phyloP scores from a whole-genome alignment of 2,888 invertebrate species.

The Andrena marginata region DNA sequence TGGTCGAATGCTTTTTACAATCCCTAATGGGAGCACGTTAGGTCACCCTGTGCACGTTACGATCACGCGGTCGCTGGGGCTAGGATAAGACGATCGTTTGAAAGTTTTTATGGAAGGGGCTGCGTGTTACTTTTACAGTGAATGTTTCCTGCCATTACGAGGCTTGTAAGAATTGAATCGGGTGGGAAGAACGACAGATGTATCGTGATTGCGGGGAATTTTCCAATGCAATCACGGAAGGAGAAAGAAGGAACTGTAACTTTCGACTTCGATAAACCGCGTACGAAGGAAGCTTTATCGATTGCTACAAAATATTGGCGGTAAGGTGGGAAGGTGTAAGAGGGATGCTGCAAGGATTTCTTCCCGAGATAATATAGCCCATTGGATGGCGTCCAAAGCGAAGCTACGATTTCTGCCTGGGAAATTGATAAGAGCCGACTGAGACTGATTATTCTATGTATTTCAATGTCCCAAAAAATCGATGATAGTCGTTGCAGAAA shows the following conservation, averaged over 20 bases:
- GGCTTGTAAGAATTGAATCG: neutral
- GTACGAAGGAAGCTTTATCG: slow-evolving; percentile 23
- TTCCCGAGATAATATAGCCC: slow-evolving; percentile 27
- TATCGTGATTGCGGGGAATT: slow-evolving; percentile 15
- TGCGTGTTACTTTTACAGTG: too few species aligned
- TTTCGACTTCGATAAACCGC: slow-evolving; percentile 40
- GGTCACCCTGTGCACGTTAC: neutral
- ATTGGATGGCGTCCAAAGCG: neutral
- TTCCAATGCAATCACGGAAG: slow-evolving; percentile 27
- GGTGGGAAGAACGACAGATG: slow-evolving; percentile 9
- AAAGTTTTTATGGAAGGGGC: neutral
- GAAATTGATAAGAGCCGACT: neutral
- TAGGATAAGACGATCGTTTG: slow-evolving; percentile 33
- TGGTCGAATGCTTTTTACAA: neutral
- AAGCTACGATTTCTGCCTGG: neutral
- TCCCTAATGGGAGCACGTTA: neutral
- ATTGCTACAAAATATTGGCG: neutral
- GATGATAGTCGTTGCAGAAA: too few species aligned
- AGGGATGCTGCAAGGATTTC: neutral
- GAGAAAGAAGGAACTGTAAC: slow-evolving; percentile 16
- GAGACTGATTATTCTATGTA: too few species aligned
- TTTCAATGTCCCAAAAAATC: too few species aligned
- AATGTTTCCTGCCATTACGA: too few species aligned
- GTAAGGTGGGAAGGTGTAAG: neutral
- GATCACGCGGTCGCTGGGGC: slow-evolving; percentile 25